Conservation (phyloP, 2,797 vertebrate genomes). For the Lutjanus campechanus region DNA sequence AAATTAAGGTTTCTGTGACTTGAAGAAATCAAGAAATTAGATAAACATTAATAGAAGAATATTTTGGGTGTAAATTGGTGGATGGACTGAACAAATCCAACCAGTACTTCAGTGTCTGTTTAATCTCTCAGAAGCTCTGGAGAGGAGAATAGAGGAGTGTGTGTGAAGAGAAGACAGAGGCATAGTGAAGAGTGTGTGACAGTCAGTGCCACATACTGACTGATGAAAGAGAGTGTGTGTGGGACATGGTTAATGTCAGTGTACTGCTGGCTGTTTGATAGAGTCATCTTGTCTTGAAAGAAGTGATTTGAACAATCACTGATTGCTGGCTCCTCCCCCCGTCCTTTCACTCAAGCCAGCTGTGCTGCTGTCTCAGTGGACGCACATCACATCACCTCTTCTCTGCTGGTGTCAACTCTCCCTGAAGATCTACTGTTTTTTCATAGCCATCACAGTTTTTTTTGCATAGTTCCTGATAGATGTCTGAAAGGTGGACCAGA, state of each 20-base stretch:
- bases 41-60: not conserved
- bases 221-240: conserved; percentile 33
- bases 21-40: not conserved
- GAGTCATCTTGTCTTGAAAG: conserved; percentile 58
- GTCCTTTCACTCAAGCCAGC: conserved; percentile 41
- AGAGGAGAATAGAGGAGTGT: conserved; percentile 46
- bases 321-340: conserved; percentile 54
- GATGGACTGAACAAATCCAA: not conserved
- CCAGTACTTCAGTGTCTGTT: not conserved
- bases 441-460: conserved; percentile 9
- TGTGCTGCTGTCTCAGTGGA: conserved; percentile 61
- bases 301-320: conserved; percentile 58
- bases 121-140: conserved; percentile 11
- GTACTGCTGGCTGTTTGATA: conserved; percentile 38
- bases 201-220: conserved; percentile 64
- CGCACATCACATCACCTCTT: conserved; percentile 57
- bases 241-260: conserved; percentile 41
- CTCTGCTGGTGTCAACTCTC: conserved; percentile 38
- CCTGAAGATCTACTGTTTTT: conserved; percentile 17
- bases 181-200: conserved; percentile 62
- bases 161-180: conserved; percentile 36
- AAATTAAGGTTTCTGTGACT: not conserved
- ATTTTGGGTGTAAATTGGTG: not conserved
- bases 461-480: not conserved
- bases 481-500: conserved; percentile 12